These are phyloP conservation scores for Nycteola revayana DNA, from an alignment of 2,888 invertebrate genomes.

Conservation along the genomic window DNA sequence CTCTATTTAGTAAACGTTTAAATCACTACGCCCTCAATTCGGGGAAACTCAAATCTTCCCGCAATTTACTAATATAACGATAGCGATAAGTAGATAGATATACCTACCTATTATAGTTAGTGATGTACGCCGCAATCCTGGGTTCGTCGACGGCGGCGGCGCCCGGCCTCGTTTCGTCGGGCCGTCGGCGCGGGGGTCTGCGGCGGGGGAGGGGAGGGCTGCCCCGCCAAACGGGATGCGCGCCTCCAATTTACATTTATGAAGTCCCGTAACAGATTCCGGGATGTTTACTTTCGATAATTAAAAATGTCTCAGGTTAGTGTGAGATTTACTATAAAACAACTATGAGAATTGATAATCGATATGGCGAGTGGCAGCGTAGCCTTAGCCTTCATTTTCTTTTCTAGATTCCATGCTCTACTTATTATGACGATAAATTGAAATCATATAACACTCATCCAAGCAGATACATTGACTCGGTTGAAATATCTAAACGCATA, in stretches of 20 bases:
- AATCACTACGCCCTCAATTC: slow-evolving; percentile 23
- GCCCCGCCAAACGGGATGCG: slow-evolving; percentile 71
- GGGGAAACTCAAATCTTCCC: slow-evolving; percentile 30
- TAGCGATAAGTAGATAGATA: slow-evolving; percentile 41
- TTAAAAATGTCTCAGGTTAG: slow-evolving; percentile 74
- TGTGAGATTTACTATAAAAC: slow-evolving; percentile 34
- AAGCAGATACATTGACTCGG: too few species aligned
- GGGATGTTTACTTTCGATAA: slow-evolving; percentile 78
- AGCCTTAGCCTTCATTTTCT: slow-evolving; percentile 3
- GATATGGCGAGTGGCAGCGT: slow-evolving; percentile 1
- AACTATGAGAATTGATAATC: slow-evolving; percentile 16
- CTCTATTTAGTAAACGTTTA: too few species aligned
- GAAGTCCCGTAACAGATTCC: slow-evolving; percentile 77
- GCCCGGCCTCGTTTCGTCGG: slow-evolving; percentile 41
- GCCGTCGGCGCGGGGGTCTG: slow-evolving; percentile 24
- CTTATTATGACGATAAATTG: too few species aligned
- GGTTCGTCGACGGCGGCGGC: slow-evolving; percentile 36
- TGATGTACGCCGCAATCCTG: slow-evolving; percentile 52
- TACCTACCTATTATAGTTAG: too few species aligned
- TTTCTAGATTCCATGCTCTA: not conserved
- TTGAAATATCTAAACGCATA: too few species aligned
- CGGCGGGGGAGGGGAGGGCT: slow-evolving; percentile 30
- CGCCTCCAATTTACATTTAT: slow-evolving; percentile 81
- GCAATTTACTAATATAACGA: slow-evolving; percentile 38
- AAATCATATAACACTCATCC: too few species aligned